phyloP scores from a whole-genome alignment of 2,113 vertebrate genomes.

The Labeo catla region DNA sequence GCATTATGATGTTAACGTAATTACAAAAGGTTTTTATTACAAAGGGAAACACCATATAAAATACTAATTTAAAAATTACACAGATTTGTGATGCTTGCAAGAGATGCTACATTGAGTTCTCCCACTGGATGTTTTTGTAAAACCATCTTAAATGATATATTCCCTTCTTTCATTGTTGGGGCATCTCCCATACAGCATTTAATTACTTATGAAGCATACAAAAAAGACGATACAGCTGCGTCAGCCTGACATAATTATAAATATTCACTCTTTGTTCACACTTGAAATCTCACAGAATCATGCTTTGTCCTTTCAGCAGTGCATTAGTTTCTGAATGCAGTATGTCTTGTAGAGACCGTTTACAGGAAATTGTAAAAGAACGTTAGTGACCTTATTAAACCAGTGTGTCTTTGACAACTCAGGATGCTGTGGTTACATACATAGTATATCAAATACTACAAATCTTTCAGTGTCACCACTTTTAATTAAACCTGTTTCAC shows the following conservation, averaged over 20 bases:
- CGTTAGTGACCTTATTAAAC: background rate
- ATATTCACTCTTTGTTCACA: background rate
- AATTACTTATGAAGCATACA: background rate
- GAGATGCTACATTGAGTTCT: background rate
- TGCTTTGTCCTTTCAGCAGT: background rate
- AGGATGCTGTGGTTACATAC: background rate
- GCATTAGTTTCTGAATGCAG: background rate
- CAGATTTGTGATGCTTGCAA: background rate
- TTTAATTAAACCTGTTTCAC: background rate
- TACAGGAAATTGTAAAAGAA: background rate
- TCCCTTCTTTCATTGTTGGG: background rate
- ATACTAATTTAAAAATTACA: background rate
- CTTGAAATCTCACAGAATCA: background rate
- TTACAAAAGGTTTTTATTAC: slow-evolving; percentile 6
- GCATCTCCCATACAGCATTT: background rate
- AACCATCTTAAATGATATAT: background rate
- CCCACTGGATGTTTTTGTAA: background rate
- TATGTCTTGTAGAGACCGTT: background rate
- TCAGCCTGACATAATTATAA: background rate
- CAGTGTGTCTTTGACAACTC: background rate
- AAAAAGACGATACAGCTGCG: background rate
- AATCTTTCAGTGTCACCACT: background rate
- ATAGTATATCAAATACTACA: background rate
- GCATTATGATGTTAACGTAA: background rate
- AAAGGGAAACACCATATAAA: background rate